A percentile compares a stretch with the other conserved stretches of the same genome.
Conservation (phyloP, 2,113 vertebrate genomes). For the Phoenicopterus ruber region DNA sequence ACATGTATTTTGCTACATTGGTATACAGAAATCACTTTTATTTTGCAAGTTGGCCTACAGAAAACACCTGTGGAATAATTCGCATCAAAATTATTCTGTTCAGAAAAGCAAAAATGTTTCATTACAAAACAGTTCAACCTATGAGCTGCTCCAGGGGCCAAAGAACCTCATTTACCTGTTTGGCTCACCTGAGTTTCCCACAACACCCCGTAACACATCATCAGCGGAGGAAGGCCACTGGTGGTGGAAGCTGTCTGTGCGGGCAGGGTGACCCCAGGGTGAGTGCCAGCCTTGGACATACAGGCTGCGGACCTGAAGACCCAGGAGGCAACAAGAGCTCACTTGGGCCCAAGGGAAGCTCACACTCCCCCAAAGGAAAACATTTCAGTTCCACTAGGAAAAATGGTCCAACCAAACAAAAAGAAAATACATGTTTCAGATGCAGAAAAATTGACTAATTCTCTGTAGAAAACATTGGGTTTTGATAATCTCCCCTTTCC, state of each 20-base stretch:
- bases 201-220: not conserved
- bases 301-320: not conserved
- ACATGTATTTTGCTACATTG: not conserved
- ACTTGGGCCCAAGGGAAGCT: not conserved
- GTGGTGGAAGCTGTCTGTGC: not conserved
- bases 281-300: not conserved
- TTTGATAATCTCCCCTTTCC: not conserved
- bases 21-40: not conserved
- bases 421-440: not conserved
- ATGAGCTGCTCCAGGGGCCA: not conserved
- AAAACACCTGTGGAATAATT: not conserved
- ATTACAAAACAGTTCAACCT: not conserved
- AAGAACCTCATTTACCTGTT: not conserved
- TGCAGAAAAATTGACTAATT: not conserved
- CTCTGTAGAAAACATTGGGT: not conserved
- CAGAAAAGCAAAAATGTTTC: not conserved
- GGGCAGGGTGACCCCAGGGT: not conserved
- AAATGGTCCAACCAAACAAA: not conserved
- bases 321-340: not conserved
- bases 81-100: not conserved
- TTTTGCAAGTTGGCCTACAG: not conserved
- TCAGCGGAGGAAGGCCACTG: not conserved
- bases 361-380: not conserved
- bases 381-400: not conserved
- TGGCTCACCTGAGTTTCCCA: not conserved